phyloP scores from a whole-genome alignment of 1,140 invertebrate species.

The Meteorus sp. region DNA sequence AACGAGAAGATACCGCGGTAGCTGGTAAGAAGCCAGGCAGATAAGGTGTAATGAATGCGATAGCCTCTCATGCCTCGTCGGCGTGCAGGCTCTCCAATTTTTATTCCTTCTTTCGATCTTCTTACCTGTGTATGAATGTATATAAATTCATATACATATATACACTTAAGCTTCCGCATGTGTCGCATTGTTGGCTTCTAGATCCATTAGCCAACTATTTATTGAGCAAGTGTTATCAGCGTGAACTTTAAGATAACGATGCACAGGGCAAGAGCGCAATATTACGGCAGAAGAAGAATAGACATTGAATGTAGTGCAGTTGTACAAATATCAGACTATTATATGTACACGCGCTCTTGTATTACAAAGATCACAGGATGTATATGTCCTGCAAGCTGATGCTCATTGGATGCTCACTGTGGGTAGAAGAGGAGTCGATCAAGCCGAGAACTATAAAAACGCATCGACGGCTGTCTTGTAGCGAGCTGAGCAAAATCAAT shows the following conservation, averaged over 20 bases:
- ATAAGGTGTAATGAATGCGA: conserved; percentile 51
- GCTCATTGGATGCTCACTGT: conserved; percentile 12
- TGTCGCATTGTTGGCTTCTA: conserved; percentile 44
- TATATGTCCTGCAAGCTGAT: neutral
- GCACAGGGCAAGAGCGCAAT: neutral
- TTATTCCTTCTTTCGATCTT: conserved; percentile 16
- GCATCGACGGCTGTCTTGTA: conserved; percentile 33
- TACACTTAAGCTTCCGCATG: conserved; percentile 19
- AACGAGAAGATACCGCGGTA: conserved; percentile 33
- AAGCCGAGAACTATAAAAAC: conserved; percentile 27
- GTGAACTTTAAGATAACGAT: conserved; percentile 31
- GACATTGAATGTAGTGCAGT: neutral
- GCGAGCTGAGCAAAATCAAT: conserved; percentile 30
- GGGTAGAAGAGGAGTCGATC: conserved; percentile 25
- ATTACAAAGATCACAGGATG: no score
- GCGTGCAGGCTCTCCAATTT: conserved; percentile 6
- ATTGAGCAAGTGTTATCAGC: conserved; percentile 31
- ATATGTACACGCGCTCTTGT: no score
- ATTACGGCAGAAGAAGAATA: neutral
- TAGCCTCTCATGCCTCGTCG: conserved; percentile 32
- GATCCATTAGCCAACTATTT: conserved; percentile 51
- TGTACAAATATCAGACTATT: no score
- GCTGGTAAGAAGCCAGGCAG: conserved; percentile 40
- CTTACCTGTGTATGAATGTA: conserved; percentile 1
- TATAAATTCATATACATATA: neutral